Base-by-base conservation (phyloP, 2,113 vertebrate species). In the Muntiacus muntjak region DNA sequence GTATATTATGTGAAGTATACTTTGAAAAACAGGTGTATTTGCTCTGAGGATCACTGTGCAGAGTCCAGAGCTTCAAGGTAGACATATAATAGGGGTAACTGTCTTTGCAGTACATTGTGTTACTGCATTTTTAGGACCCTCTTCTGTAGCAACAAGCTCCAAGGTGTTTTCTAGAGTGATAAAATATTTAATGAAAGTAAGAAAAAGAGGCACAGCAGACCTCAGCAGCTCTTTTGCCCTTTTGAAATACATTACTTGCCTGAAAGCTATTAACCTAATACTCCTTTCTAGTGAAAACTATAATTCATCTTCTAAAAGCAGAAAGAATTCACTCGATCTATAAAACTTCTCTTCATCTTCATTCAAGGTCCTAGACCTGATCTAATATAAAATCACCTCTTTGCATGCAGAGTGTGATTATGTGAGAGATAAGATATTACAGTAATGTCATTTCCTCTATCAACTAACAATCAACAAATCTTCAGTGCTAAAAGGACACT, bases 131-230 rank as follows among this genome's bases (percentile, higher is more conserved):
- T 98, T 95, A 96, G 52, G 92, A 74, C 36, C 1, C 1, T 91
- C 64, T 92, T 96, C 93, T 91, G 88, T 76, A 95, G 40, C 97
- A 98, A 93, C 92, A 98, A 97, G 94, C 92, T 97, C 95, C 92
- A 85, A 98, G 96, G 96, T 98, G 74, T 97, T 98, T 98, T 96
- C 95, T 62, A 45, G 87, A 97, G 58, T 97, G 98, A 98, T 98
- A 95, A 98, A 98, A 98, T 97, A 98, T 98, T 98, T 98, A 98
- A 98, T 98, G 98, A 98, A 98, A 96, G 88, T 57, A 98, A 98
- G 97, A 98, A 97, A 98, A 99, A 98, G 97, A 97, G 96, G 86
- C 98, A 94, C 57, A 67, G 81, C 97, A 98, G 98, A 97, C 94
- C 88, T 97, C 1, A 0, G 86, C 76, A 97, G 11, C 88, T 98